Evolutionary conservation across 2,888 invertebrate genomes (phyloP).

Genomic region (Nesidiocoris tenuis): DNA sequence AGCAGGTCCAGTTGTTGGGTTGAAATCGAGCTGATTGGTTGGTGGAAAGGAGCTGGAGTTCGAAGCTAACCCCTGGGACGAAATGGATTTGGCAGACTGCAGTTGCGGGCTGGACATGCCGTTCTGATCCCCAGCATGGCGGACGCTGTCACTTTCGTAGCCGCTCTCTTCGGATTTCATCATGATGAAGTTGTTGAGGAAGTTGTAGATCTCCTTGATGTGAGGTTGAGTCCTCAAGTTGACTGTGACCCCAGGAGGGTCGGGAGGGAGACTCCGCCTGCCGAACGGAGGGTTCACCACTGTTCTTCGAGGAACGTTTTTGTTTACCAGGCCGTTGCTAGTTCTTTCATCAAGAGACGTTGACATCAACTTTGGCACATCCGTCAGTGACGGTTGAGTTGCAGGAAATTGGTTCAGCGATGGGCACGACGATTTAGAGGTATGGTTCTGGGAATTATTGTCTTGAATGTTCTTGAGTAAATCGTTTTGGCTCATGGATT

Average conservation of each 20-base stretch:
- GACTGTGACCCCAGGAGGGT: conserved; percentile 15
- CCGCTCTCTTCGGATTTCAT: conserved; percentile 61
- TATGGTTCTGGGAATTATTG: conserved; percentile 10
- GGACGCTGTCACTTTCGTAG: conserved; percentile 61
- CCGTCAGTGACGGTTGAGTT: conserved; percentile 4
- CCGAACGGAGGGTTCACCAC: background rate
- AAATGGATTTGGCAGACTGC: conserved; percentile 1
- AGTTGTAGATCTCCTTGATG: conserved; percentile 48
- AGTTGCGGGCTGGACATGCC: background rate
- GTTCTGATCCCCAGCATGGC: conserved; percentile 6
- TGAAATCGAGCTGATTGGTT: background rate
- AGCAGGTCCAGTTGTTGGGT: background rate
- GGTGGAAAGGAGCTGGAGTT: background rate
- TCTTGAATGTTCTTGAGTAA: conserved; percentile 50
- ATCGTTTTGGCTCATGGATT: conserved; percentile 52
- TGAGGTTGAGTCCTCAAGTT: conserved; percentile 47
- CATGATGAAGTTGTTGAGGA: conserved; percentile 54
- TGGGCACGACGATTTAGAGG: conserved; percentile 19
- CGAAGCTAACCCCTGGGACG: background rate
- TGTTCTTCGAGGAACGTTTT: background rate
- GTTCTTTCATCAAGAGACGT: conserved; percentile 33
- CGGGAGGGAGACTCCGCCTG: conserved; percentile 14
- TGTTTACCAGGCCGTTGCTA: conserved; percentile 14
- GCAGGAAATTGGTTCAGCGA: conserved; percentile 14
- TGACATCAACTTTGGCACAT: conserved; percentile 29